Evolutionary conservation across 1,140 invertebrate species (phyloP).

Genomic region (Drosophila arizonae): DNA sequence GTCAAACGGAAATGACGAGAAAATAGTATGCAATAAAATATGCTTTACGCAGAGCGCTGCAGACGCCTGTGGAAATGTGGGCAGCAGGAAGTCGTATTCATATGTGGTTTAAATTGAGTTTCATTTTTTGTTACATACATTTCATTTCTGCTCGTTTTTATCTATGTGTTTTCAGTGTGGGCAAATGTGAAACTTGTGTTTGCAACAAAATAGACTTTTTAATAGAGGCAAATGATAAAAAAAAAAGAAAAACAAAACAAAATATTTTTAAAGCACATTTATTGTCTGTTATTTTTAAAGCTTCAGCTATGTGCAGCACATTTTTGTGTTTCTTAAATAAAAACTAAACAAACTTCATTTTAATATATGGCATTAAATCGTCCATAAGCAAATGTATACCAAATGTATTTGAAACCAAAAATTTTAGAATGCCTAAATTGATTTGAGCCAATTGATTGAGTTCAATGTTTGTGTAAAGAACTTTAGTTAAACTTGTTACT

Average conservation of each 20-base stretch:
- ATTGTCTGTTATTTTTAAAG: not conserved
- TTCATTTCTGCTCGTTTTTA: not conserved
- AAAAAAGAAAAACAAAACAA: too few species aligned
- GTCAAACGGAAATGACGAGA: constrained; percentile 72
- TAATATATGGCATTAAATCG: too few species aligned
- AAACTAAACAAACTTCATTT: too few species aligned
- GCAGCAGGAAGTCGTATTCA: constrained; percentile 28
- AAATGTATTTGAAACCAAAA: too few species aligned
- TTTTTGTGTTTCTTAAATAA: not conserved
- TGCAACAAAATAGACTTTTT: not conserved
- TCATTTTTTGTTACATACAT: constrained; percentile 3
- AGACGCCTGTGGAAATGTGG: constrained; percentile 5
- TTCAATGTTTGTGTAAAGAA: too few species aligned
- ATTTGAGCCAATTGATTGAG: too few species aligned
- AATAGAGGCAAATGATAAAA: constrained; percentile 3
- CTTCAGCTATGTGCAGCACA: not conserved
- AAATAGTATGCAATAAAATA: constrained; percentile 75
- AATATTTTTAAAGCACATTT: not conserved
- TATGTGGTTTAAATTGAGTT: constrained; percentile 33
- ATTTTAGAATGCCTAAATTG: too few species aligned
- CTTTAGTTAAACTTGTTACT: too few species aligned
- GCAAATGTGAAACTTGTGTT: constrained; percentile 35
- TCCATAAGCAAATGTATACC: too few species aligned
- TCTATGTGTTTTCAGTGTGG: not conserved
- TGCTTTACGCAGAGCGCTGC: constrained; percentile 29